These are phyloP conservation scores for Acanthacorydalis orientalis DNA, from an alignment of 2,888 invertebrate species.

Conservation along the genomic window DNA sequence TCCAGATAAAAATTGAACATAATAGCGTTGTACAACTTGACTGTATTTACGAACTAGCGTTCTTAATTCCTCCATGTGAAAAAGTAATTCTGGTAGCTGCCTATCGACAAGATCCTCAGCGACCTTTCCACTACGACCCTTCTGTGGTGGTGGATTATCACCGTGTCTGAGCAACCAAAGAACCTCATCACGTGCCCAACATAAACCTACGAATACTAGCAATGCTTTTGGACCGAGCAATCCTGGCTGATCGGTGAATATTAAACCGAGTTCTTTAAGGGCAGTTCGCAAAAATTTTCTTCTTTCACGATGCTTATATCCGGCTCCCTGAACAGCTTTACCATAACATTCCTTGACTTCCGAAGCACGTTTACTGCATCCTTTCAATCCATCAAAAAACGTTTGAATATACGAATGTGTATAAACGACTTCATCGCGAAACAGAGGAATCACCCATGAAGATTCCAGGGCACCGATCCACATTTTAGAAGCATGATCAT, in stretches of 20 bases:
- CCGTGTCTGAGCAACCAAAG: conserved; percentile 92
- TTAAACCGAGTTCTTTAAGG: conserved; percentile 82
- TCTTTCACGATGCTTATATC: conserved; percentile 83
- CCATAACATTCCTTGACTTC: conserved; percentile 94
- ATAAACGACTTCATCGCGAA: conserved; percentile 92
- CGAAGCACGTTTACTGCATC: conserved; percentile 77
- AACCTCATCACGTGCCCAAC: conserved; percentile 92
- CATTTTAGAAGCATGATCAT: conserved; percentile 66
- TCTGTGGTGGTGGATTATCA: conserved; percentile 81
- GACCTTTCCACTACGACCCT: conserved; percentile 48
- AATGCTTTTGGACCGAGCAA: conserved; percentile 93
- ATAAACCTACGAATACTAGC: conserved; percentile 81
- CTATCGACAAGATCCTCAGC: conserved; percentile 90
- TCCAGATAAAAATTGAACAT: conserved; percentile 90
- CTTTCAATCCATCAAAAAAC: conserved; percentile 91
- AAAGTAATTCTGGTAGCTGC: conserved; percentile 89
- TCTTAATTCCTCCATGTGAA: conserved; percentile 95
- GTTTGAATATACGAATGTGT: conserved; percentile 85
- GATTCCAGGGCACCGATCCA: conserved; percentile 87
- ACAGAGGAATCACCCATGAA: conserved; percentile 86
- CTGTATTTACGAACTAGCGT: conserved; percentile 90
- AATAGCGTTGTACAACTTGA: conserved; percentile 93
- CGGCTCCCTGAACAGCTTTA: conserved; percentile 79
- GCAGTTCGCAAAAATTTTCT: conserved; percentile 92
- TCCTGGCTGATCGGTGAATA: conserved; percentile 96